Evolutionary conservation across 2,888 invertebrate genomes (phyloP).

Genomic region (Napeogenes inachia): DNA sequence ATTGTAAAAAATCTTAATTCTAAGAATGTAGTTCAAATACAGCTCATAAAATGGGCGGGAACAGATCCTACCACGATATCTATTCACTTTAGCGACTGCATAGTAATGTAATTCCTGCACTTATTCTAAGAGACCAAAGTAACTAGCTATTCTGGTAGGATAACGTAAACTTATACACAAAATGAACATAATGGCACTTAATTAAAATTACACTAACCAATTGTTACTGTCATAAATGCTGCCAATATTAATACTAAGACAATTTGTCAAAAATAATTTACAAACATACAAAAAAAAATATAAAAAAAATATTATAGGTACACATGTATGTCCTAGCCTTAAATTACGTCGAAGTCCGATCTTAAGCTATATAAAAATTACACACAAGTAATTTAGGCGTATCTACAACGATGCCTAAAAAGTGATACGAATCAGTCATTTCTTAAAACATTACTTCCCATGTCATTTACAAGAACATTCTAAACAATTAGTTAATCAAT

Average conservation of each 20-base stretch:
- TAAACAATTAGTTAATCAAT: background rate
- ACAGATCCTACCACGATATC: conserved; percentile 24
- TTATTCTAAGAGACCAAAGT: conserved; percentile 17
- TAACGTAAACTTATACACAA: conserved; percentile 25
- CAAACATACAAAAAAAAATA: conserved; percentile 38
- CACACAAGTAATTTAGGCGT: conserved; percentile 59
- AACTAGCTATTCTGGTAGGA: conserved; percentile 25
- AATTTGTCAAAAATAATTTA: conserved; percentile 36
- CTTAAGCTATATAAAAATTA: conserved; percentile 51
- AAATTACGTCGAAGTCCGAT: conserved; percentile 37
- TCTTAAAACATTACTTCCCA: conserved; percentile 54
- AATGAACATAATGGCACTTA: conserved; percentile 45
- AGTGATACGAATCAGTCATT: conserved; percentile 68
- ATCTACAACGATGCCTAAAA: conserved; percentile 60
- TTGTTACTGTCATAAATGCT: conserved; percentile 38
- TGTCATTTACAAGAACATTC: background rate
- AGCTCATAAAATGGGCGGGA: conserved; percentile 29
- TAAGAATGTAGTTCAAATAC: conserved; percentile 15
- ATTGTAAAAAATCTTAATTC: conserved; percentile 32
- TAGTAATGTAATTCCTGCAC: no score
- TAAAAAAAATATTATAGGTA: conserved; percentile 31
- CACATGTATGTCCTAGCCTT: conserved; percentile 35
- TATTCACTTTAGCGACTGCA: conserved; percentile 25
- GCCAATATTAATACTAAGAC: conserved; percentile 33
- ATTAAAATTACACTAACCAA: conserved; percentile 32